A percentile compares a stretch with the other conserved stretches of the same genome.
Evolutionary conservation across 2,113 vertebrate species (phyloP).

Genomic region (Ctenomys sociabilis): DNA sequence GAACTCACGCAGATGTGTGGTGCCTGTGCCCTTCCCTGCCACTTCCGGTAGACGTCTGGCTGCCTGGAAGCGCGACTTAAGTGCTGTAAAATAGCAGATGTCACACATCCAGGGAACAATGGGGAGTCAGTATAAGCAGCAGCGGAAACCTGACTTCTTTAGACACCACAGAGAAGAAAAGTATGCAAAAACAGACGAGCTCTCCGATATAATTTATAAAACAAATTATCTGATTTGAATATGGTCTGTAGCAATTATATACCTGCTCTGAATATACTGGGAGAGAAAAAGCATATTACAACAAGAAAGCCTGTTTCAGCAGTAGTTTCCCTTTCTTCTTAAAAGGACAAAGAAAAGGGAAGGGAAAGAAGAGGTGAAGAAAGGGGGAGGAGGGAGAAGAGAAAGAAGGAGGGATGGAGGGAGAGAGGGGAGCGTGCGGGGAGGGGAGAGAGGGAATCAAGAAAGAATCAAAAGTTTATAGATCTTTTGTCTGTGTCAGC

Average conservation of each 20-base stretch:
- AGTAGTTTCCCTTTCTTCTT: background rate
- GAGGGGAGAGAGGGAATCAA: background rate
- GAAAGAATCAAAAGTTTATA: background rate
- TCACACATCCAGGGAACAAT: slow-evolving; percentile 74
- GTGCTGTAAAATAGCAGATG: slow-evolving; percentile 82
- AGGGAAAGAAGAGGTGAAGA: background rate
- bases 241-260: background rate
- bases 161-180: slow-evolving; percentile 41
- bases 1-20: slow-evolving; percentile 67
- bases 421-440: background rate
- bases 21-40: slow-evolving; percentile 77
- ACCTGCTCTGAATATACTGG: background rate
- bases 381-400: background rate
- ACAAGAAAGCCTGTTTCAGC: background rate
- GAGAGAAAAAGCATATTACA: slow-evolving; percentile 7
- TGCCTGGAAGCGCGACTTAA: slow-evolving; percentile 78
- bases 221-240: slow-evolving; percentile 23
- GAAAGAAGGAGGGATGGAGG: background rate
- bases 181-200: slow-evolving; percentile 49
- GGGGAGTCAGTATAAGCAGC: slow-evolving; percentile 63
- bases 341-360: background rate
- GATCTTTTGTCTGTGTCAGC: too few species aligned
- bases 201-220: slow-evolving; percentile 39
- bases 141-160: slow-evolving; percentile 75
- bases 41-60: slow-evolving; percentile 78